Conservation (phyloP, 2,113 vertebrate genomes). For the Neoarius graeffei region DNA sequence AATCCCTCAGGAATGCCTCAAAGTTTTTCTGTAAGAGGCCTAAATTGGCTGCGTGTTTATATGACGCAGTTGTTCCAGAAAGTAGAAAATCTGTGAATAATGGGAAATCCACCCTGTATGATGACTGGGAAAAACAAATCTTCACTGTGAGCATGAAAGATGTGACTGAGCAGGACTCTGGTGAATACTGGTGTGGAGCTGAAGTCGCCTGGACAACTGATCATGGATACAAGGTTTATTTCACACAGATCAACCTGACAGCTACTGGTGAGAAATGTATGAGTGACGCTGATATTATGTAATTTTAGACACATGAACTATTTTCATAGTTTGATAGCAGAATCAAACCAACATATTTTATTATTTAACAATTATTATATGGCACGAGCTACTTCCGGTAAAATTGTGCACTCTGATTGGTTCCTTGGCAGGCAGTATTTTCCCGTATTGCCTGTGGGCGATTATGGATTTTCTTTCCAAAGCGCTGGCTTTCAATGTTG, state of each 20-base stretch:
- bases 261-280: background rate
- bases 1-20: background rate
- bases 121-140: background rate
- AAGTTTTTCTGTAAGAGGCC: background rate
- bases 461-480: no score
- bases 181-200: conserved; percentile 10
- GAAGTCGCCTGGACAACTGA: background rate
- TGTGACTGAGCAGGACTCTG: background rate
- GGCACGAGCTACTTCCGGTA: no score
- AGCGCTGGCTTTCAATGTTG: no score
- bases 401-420: no score
- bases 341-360: no score
- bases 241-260: background rate
- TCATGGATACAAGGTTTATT: conserved; percentile 15
- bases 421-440: no score
- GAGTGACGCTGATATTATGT: background rate
- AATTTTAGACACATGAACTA: background rate
- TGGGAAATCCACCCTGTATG: background rate
- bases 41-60: background rate
- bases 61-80: background rate
- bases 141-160: background rate
- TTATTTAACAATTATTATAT: no score
- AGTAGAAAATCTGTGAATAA: background rate
- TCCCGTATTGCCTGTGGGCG: no score
- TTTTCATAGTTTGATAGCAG: background rate